Base-by-base conservation (phyloP, 1,140 invertebrate genomes). In the Fopius arisanus region DNA sequence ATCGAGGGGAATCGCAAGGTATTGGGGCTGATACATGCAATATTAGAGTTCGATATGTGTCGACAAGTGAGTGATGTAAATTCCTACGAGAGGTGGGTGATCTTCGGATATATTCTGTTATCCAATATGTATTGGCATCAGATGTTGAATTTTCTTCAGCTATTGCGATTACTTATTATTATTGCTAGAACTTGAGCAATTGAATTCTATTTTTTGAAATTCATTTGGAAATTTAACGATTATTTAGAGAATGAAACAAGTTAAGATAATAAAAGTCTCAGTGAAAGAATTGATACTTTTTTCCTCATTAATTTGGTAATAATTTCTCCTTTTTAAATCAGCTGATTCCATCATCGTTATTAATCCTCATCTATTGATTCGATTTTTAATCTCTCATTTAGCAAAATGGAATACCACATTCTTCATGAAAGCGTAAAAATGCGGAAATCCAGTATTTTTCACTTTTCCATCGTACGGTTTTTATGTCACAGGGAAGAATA, bases 1-100 rank as follows among this genome's bases (percentile, higher is more conserved):
- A 26, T 23, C 16, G 9, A 12, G 26, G 54, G 6, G 54, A 48
- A 48, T 59, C 54, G 54, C 23, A 26, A 23, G 9, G 54, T 59
- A 26, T 26, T 3, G 2, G 19, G 5, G 10, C 23, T 59, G 54
- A 59, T 23, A 23, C 9, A 5, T 14, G 5, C 54, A 28, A 59
- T 59, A 59, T 59, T 59, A 59, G 5, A n/a, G 23, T 59, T 26
- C 54, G 23, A 23, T 59, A 26, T 28, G 54, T 19, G 54, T 19
- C 19, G 54, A 59, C 23, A 59, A 59, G 54, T 23, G 54, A 59
- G 19, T 59, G 54, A 59, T 59, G 54, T 59, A 59, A 59, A 59
- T 59, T 28, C 23, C 23, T 26, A 19, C 9, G n/a, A 28, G 3
- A 59, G 54, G 19, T 59, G 9, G 23, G 10, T 7, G 4, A 26